Base-by-base conservation (phyloP, 2,797 vertebrate genomes). In the Morelia viridis region DNA sequence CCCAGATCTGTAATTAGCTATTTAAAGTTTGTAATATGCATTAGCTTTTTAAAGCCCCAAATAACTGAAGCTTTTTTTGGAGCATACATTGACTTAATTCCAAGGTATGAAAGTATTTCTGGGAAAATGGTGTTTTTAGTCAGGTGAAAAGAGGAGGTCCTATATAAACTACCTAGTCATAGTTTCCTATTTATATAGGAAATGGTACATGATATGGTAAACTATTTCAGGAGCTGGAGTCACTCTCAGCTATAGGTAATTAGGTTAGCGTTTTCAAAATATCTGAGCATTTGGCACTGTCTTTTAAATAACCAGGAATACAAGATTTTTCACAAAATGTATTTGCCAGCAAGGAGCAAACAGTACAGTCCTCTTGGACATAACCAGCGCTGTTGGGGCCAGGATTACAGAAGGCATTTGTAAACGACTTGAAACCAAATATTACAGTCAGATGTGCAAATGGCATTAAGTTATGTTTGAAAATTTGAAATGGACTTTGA, bases 11-110 rank as follows among this genome's bases (percentile, higher is more conserved):
- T 92, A 94, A 88, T 50, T 94, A 94, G 91, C 60, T 96, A 94
- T 96, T 96, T 96, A 94, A 93, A 95, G 93, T 93, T 89, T 71
- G 26, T 26, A 50, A 7, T 31, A 90, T 89, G 28, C 90, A 91
- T 93, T 92, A 90, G 91, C 19, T 65, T 61, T 80, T 65, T 0
- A 56, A 91, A 92, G 89, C 91, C 68, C 87, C 62, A 76, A 94
- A 64, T 91, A 93, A 90, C 89, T 93, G 17, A 64, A 88, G 91
- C n/a, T 0, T 5, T 92, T 35, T 62, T 76, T 22, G 9, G 89
- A 68, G 19, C 85, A 76, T 92, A 85, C 41, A 17, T n/a, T 91
- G 84, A 84, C 64, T 26, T 28, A 41, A 0, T 62, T 71, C 60
- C 28, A 10, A 92, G 92, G 87, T 61, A 31, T 9, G 65, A 11